Evolutionary conservation across 2,888 invertebrate genomes (phyloP).

Genomic region (Erynnis tages): DNA sequence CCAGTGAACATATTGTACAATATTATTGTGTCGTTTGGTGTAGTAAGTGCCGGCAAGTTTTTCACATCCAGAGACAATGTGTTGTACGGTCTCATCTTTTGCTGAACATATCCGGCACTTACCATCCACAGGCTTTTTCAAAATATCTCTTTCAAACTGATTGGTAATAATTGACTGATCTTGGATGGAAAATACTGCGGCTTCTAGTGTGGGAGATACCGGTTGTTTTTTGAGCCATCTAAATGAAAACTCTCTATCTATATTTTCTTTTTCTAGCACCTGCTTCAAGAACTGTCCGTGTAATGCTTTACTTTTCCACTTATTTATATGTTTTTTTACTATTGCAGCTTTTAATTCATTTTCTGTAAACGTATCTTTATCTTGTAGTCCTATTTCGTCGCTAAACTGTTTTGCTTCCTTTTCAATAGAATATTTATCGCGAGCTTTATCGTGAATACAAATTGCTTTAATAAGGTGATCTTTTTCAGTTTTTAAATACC

Average conservation of each 20-base stretch:
- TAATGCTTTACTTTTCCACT: not conserved
- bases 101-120: constrained; percentile 27
- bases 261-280: constrained; percentile 16
- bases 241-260: constrained; percentile 12
- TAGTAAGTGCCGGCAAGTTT: constrained; percentile 31
- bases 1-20: constrained; percentile 27
- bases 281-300: constrained; percentile 21
- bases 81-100: constrained; percentile 26
- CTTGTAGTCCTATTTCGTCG: not conserved
- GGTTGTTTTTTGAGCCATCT: constrained; percentile 16
- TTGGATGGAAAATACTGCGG: constrained; percentile 23
- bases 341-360: constrained; percentile 2
- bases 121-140: constrained; percentile 24
- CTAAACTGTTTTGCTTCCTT: not conserved
- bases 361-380: not conserved
- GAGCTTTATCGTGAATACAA: not conserved
- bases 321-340: constrained; percentile 4
- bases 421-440: constrained; percentile 3
- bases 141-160: constrained; percentile 21
- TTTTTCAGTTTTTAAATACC: not conserved
- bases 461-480: constrained; percentile 1
- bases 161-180: constrained; percentile 29
- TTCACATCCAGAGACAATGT: constrained; percentile 30
- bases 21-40: constrained; percentile 27
- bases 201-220: constrained; percentile 11